A percentile compares a stretch with the other conserved stretches of the same genome.
Evolutionary conservation across 1,140 invertebrate species (phyloP).

Genomic region (Proales similis): DNA sequence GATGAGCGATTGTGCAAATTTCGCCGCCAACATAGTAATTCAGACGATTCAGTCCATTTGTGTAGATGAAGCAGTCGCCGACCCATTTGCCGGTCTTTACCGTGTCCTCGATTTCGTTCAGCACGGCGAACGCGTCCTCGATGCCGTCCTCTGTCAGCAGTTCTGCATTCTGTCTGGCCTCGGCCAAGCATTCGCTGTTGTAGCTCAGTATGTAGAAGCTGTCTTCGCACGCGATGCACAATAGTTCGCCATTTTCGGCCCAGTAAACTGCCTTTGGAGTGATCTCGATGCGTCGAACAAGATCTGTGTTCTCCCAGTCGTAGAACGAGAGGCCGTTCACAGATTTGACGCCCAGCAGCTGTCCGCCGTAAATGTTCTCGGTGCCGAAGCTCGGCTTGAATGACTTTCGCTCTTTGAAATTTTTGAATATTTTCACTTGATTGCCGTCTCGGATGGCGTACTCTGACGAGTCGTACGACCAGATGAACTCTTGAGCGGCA

Average conservation of each 20-base stretch:
- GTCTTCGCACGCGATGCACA: conserved; percentile 89
- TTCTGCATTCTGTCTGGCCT: conserved; percentile 66
- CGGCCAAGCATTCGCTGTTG: conserved; percentile 59
- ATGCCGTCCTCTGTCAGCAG: conserved; percentile 82
- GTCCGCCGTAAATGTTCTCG: conserved; percentile 90
- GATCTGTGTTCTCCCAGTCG: conserved; percentile 87
- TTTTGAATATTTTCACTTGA: conserved; percentile 88
- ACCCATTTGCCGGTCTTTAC: conserved; percentile 97
- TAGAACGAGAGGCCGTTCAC: conserved; percentile 86
- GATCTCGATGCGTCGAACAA: conserved; percentile 89
- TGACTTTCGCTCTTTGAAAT: conserved; percentile 91
- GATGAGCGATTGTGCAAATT: conserved; percentile 91
- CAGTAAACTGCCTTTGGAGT: conserved; percentile 80
- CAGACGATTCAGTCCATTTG: conserved; percentile 88
- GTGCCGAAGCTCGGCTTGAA: conserved; percentile 93
- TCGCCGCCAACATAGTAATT: conserved; percentile 99
- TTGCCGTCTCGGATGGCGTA: conserved; percentile 82
- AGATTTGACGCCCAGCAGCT: conserved; percentile 84
- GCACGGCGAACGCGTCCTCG: conserved; percentile 84
- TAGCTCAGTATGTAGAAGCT: conserved; percentile 91
- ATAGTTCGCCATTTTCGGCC: conserved; percentile 88
- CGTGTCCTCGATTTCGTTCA: conserved; percentile 78
- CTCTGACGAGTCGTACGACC: conserved; percentile 91
- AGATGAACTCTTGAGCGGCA: conserved; percentile 94
- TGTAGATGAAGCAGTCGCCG: conserved; percentile 99